Conservation (phyloP, 2,113 vertebrate genomes). For the Chitala chitala region DNA sequence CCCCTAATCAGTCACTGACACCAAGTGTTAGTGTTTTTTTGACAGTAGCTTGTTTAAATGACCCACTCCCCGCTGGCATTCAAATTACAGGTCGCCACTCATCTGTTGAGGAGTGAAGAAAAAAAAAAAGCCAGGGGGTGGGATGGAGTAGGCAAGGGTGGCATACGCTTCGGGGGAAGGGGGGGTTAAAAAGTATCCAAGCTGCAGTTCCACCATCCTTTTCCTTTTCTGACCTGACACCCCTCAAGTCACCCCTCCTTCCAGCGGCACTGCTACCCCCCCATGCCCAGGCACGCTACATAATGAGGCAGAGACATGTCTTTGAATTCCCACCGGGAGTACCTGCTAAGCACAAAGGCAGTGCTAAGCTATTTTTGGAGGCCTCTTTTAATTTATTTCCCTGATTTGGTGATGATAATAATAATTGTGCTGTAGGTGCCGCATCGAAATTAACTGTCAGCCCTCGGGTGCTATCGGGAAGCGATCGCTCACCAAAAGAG, state of each 20-base stretch:
- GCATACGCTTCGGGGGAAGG: constrained; percentile 34
- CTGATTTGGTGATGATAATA: constrained; percentile 75
- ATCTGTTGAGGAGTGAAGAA: constrained; percentile 31
- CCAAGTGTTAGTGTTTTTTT: constrained; percentile 51
- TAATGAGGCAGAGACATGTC: constrained; percentile 48
- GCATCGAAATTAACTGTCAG: constrained; percentile 75
- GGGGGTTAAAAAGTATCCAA: constrained; percentile 50
- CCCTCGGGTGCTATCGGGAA: constrained; percentile 61
- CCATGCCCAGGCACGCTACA: constrained; percentile 32
- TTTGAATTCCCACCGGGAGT: constrained; percentile 54
- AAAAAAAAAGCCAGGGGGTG: too few species aligned
- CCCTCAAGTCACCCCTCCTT: constrained; percentile 47
- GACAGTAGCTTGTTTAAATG: constrained; percentile 67
- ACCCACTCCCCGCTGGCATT: constrained; percentile 58
- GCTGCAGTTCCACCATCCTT: constrained; percentile 55
- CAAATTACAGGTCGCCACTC: constrained; percentile 58
- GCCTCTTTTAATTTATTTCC: constrained; percentile 73
- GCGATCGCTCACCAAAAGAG: constrained; percentile 56
- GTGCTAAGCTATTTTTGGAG: constrained; percentile 67
- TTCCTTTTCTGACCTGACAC: constrained; percentile 21
- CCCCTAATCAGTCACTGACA: constrained; percentile 32
- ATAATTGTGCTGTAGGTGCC: constrained; percentile 73
- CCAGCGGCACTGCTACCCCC: constrained; percentile 24
- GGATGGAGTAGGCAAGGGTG: too few species aligned
- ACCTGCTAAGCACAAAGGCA: constrained; percentile 68